These are phyloP conservation scores for Agonopterix subpropinquella DNA, from an alignment of 2,888 invertebrate species.

Conservation along the genomic window DNA sequence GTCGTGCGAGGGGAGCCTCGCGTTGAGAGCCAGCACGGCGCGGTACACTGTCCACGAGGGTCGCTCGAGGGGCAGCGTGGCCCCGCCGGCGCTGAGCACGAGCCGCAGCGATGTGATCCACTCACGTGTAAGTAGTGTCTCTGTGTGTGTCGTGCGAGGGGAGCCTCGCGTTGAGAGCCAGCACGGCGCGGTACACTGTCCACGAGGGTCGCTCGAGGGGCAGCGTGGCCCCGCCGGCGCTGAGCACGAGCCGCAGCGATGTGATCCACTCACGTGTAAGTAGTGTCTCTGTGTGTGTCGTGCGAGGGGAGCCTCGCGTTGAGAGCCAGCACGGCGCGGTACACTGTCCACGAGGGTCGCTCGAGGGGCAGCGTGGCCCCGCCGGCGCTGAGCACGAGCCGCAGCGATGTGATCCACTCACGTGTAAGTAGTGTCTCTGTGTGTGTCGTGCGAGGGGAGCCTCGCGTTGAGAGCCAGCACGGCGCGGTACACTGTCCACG, in stretches of 20 bases:
- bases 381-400: constrained; percentile 67
- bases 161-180: constrained; percentile 79
- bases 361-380: constrained; percentile 79
- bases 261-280: too few relatives aligned
- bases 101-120: constrained; percentile 90
- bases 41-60: constrained; percentile 95
- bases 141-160: constrained; percentile 89
- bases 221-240: constrained; percentile 61
- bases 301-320: constrained; percentile 76
- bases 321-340: constrained; percentile 93
- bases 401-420: too few relatives aligned
- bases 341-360: constrained; percentile 93
- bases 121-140: too few relatives aligned
- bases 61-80: constrained; percentile 82
- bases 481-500: constrained; percentile 96
- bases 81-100: constrained; percentile 49
- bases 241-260: constrained; percentile 81
- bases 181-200: constrained; percentile 96
- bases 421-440: constrained; percentile 97
- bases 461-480: constrained; percentile 85
- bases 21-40: constrained; percentile 89
- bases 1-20: constrained; percentile 80
- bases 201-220: constrained; percentile 88
- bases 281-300: constrained; percentile 94
- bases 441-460: constrained; percentile 84